A percentile compares a stretch with the other conserved stretches of the same genome.
These are phyloP conservation scores for Eurystomus glaucurus DNA, from an alignment of 2,797 vertebrate genomes.

Conservation along the genomic window DNA sequence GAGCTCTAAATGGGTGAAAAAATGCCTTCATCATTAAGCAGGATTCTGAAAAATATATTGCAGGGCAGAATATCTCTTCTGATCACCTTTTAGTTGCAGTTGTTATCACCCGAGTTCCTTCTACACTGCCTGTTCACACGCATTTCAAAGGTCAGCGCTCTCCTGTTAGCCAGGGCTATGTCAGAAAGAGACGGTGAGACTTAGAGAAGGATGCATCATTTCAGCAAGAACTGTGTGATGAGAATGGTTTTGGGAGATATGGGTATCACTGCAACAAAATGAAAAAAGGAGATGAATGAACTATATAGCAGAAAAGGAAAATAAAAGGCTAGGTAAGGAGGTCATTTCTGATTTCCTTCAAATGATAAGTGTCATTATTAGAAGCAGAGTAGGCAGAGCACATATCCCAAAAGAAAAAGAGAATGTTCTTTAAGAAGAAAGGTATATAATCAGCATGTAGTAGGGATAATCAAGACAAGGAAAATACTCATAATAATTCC, in stretches of 20 bases:
- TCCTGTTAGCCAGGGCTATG: not conserved
- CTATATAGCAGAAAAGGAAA: not conserved
- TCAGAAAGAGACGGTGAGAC: not conserved
- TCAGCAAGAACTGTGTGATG: not conserved
- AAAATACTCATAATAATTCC: not conserved
- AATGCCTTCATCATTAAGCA: not conserved
- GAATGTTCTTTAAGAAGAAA: not conserved
- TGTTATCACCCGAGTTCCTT: not conserved
- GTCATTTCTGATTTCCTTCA: conserved; percentile 2
- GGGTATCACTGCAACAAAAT: not conserved
- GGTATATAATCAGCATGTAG: not conserved
- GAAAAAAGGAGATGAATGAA: not conserved
- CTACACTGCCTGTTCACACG: not conserved
- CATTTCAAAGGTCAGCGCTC: not conserved
- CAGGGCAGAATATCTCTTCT: not conserved
- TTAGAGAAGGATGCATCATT: not conserved
- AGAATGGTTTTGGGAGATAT: not conserved
- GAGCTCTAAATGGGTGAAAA: not conserved
- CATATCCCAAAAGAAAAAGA: not conserved
- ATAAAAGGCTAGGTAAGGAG: not conserved
- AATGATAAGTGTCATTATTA: not conserved
- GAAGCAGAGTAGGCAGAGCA: not conserved
- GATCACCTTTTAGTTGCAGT: not conserved
- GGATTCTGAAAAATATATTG: not conserved
- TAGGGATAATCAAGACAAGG: not conserved